Evolutionary conservation across 2,797 vertebrate species (phyloP), one percentile per base, ranked within the genome.

Genomic region (Macroramphosus scolopax): DNA sequence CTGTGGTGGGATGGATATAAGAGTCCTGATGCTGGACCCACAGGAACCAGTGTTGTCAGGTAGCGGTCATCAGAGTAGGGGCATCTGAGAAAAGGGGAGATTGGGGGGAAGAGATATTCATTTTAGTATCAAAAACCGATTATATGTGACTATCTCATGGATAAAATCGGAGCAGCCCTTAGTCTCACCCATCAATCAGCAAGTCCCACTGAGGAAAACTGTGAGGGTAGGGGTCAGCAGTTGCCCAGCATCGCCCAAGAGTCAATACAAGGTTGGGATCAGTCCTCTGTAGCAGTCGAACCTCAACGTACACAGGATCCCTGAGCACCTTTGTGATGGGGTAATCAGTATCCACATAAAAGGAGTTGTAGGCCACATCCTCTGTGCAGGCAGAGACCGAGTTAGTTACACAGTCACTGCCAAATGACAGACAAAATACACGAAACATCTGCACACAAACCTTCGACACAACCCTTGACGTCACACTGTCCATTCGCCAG

Each of bases 231-330:
- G 75, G 44, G 15, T 12, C 46, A 6, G 50, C 10, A 33, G 86
- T 90, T 17, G 77, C 71, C 84, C 85, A 84, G 38, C 83, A 88
- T 63, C 69, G 78, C 46, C 82, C 83, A 30, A 89, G 72, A 48
- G 65, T 81, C 63, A 89, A 55, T 16, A 66, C 51, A 38, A 89
- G 10, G 56, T 76, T 75, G 29, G 83, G 77, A 49, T 89, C 79
- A 5, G 74, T 84, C 43, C 78, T 85, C 10, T 73, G 80, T 20
- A 78, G 36, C 1, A 88, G 53, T 24, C 17, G 34, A 17, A 89
- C 46, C 5, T 88, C 84, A 48, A 75, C 69, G 1, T 84, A 84
- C 14, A 89, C 77, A 1, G 76, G 72, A 5, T 87, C 80, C 43
- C 67, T 65, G 55, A 89, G 80, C 13, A 78, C 69, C 64, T 83